Percentiles rank a stretch among this genome's conserved stretches.
Conservation (phyloP, 2,888 invertebrate genomes). For the Orchestes rusci region DNA sequence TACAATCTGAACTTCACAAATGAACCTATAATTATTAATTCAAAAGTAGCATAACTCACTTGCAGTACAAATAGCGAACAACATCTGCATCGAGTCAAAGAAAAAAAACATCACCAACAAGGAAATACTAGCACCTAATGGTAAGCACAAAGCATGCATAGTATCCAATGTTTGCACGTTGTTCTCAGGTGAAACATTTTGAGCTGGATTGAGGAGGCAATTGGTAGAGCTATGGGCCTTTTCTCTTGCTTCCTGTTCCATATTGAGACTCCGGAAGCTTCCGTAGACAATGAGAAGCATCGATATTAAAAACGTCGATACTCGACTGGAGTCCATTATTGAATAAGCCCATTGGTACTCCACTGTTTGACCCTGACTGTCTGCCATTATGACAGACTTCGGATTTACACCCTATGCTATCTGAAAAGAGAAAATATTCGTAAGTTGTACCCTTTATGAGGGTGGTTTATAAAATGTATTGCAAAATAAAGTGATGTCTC, state of each 20-base stretch:
- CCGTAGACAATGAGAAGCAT: conserved; percentile 96
- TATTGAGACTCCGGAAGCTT: conserved; percentile 92
- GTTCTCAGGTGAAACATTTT: conserved; percentile 35
- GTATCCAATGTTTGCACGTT: conserved; percentile 88
- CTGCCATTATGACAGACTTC: conserved; percentile 29
- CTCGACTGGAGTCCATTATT: conserved; percentile 95
- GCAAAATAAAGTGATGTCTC: too few relatives aligned
- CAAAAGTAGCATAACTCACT: too few relatives aligned
- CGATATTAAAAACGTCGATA: conserved; percentile 94
- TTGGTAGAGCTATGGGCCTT: conserved; percentile 48
- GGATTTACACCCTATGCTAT: conserved; percentile 24
- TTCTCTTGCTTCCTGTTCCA: conserved; percentile 89
- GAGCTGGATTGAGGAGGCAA: conserved; percentile 40
- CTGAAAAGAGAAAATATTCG: too few relatives aligned
- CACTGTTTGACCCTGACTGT: conserved; percentile 37
- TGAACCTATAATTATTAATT: too few relatives aligned
- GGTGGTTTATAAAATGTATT: too few relatives aligned
- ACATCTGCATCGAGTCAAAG: conserved; percentile 97
- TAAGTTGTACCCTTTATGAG: too few relatives aligned
- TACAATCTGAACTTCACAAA: too few relatives aligned
- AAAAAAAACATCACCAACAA: conserved; percentile 97
- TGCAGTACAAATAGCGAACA: conserved; percentile 93
- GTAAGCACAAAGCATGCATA: conserved; percentile 94
- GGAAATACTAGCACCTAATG: conserved; percentile 91
- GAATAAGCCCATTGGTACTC: conserved; percentile 86